Conservation (phyloP, 2,113 vertebrate species). For the Ceyx margarethae region DNA sequence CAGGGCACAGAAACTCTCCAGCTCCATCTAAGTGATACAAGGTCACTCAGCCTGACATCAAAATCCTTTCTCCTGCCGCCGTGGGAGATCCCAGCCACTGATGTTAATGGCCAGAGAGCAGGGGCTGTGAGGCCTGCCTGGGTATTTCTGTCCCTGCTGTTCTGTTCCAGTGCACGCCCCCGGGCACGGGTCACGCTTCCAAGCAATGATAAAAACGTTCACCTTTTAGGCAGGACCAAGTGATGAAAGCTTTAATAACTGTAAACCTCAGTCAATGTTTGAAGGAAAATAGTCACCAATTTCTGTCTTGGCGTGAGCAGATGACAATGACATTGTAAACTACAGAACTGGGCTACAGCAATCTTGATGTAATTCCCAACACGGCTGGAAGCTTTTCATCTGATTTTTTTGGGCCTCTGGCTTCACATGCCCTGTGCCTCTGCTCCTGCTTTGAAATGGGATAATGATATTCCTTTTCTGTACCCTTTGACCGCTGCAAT, state of each 20-base stretch:
- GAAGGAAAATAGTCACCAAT: conserved; percentile 6
- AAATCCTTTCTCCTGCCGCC: neutral
- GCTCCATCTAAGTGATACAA: neutral
- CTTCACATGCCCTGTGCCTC: conserved; percentile 8
- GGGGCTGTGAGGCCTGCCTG: neutral
- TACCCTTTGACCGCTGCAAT: conserved; percentile 32
- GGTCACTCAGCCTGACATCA: neutral
- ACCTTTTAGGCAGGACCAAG: neutral
- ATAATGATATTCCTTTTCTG: conserved; percentile 42
- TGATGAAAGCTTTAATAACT: conserved; percentile 35
- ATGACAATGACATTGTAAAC: conserved; percentile 26
- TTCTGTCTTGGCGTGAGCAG: neutral
- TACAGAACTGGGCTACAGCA: neutral
- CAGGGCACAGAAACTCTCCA: neutral
- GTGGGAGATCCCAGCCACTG: neutral
- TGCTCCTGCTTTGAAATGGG: conserved; percentile 27
- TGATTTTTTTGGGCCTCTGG: conserved; percentile 26
- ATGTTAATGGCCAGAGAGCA: neutral
- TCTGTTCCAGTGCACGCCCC: neutral
- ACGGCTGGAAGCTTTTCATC: neutral
- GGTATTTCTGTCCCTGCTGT: neutral
- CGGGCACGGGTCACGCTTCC: neutral
- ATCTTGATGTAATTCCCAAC: conserved; percentile 40
- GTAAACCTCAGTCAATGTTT: neutral
- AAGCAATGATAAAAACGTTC: neutral